Conservation (phyloP, 23 tunicate species). For the Diplosoma virens region DNA sequence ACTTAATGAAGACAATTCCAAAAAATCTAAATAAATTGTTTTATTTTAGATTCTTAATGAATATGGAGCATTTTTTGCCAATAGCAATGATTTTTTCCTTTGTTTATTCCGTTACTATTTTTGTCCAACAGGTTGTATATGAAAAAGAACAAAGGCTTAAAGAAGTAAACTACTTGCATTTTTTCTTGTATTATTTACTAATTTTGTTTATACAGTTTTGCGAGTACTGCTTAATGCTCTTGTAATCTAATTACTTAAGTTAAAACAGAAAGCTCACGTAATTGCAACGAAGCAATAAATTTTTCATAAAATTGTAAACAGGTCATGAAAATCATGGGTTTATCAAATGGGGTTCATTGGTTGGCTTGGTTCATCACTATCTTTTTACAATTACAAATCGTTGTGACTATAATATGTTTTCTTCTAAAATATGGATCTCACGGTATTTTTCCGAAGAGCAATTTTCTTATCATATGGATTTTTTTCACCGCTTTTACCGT, state of each 20-base stretch:
- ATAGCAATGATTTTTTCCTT: slow-evolving; percentile 51
- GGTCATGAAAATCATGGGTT: slow-evolving; percentile 69
- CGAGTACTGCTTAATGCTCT: too few species aligned
- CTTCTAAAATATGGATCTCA: slow-evolving; percentile 19
- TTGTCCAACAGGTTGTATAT: slow-evolving; percentile 64
- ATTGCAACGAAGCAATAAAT: too few species aligned
- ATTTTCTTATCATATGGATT: slow-evolving; percentile 47
- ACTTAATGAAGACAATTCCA: too few species aligned
- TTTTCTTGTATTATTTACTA: too few species aligned
- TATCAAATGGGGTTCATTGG: slow-evolving; percentile 53
- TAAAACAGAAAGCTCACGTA: too few species aligned
- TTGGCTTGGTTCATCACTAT: slow-evolving; percentile 51
- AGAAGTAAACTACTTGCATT: too few species aligned
- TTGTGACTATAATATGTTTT: slow-evolving; percentile 34
- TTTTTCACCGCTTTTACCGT: slow-evolving; percentile 42
- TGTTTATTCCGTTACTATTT: slow-evolving; percentile 69
- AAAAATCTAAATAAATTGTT: too few species aligned
- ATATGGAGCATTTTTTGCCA: slow-evolving; percentile 49
- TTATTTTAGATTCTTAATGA: slow-evolving; percentile 39
- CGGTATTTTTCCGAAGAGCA: slow-evolving; percentile 35
- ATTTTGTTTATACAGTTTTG: too few species aligned
- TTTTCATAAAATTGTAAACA: too few species aligned
- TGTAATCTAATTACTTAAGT: too few species aligned
- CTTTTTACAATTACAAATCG: slow-evolving; percentile 38
- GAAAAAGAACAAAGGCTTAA: slow-evolving; percentile 58